phyloP scores from a whole-genome alignment of 1,140 invertebrate species.

The Glossosoma conforme region DNA sequence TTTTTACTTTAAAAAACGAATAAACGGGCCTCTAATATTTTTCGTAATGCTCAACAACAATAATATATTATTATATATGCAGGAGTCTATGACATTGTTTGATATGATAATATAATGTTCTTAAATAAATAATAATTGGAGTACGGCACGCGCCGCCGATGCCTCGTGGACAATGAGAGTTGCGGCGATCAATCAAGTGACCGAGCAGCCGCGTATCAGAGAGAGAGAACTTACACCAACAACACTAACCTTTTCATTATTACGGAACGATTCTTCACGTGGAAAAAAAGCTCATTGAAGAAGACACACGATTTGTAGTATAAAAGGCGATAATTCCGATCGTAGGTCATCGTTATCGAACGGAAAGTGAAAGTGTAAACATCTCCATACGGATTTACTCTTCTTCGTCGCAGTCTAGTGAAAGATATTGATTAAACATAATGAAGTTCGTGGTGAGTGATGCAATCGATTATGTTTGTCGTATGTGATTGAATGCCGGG shows the following conservation, averaged over 20 bases:
- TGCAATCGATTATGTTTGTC: neutral
- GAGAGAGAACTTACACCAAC: constrained; percentile 17
- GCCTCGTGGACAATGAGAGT: neutral
- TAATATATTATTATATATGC: no score
- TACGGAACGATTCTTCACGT: constrained; percentile 15
- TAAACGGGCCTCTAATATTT: no score
- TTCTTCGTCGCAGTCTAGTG: constrained; percentile 6
- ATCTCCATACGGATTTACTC: constrained; percentile 10
- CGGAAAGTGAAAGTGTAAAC: constrained; percentile 29
- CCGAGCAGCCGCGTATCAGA: constrained; percentile 12
- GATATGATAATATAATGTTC: no score
- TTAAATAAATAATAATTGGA: no score
- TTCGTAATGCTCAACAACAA: no score
- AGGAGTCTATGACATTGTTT: no score
- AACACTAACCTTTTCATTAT: constrained; percentile 27
- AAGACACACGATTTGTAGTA: constrained; percentile 23
- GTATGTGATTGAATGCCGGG: neutral
- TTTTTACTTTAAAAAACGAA: no score
- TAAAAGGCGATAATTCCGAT: constrained; percentile 26
- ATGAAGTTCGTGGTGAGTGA: constrained; percentile 29
- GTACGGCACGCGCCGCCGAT: neutral
- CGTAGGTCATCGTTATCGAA: constrained; percentile 25
- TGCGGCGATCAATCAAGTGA: constrained; percentile 20
- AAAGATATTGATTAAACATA: constrained; percentile 12
- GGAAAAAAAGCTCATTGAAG: constrained; percentile 14